Evolutionary conservation across 2,888 invertebrate genomes (phyloP), one percentile per base, ranked within the genome.

Genomic region (Cosmia trapezina): DNA sequence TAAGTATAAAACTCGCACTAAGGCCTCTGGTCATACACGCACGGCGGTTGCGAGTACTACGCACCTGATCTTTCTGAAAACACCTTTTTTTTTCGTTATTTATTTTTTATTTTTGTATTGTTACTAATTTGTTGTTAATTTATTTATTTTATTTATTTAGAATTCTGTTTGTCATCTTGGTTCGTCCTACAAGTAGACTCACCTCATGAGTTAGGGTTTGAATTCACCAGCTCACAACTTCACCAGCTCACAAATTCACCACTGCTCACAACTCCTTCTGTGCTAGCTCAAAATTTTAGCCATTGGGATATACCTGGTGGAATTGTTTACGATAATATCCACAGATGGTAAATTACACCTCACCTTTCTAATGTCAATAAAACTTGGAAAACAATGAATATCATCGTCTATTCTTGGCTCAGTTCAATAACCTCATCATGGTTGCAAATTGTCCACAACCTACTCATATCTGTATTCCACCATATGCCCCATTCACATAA

Each of bases 401-500:
- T 17, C 22, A 71, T 64, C 12, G 37, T 61, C 45, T 71, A 80
- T 82, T 71, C 66, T 57, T 56, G 45, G 49, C 41, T 53, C 33
- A 67, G 65, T 76, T 76, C 59, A 69, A 71, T 63, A 63, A 75
- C 66, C 74, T 49, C 57, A 51, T 65, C 71, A 33, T 57, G 45
- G 12, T 72, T 73, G 73, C 69, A 74, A 80, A 76, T 80, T 66
- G 69, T 64, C 64, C 60, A 75, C 73, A 53, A 28, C 56, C 49
- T n/a, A 77, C 37, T 47, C 49, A 37, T 63, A 61, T 71, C 47
- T 75, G 33, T 68, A 68, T 71, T 78, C 41, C 49, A 41, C 41
- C 80, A 73, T 63, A 62, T 80, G 83, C 22, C 17, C 1, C 49
- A n/a, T 83, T 85, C 84, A 33, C 84, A 85, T 68, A 17, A 76